Evolutionary conservation across 2,797 vertebrate species (phyloP).

Genomic region (Arrhamphus sclerolepis): DNA sequence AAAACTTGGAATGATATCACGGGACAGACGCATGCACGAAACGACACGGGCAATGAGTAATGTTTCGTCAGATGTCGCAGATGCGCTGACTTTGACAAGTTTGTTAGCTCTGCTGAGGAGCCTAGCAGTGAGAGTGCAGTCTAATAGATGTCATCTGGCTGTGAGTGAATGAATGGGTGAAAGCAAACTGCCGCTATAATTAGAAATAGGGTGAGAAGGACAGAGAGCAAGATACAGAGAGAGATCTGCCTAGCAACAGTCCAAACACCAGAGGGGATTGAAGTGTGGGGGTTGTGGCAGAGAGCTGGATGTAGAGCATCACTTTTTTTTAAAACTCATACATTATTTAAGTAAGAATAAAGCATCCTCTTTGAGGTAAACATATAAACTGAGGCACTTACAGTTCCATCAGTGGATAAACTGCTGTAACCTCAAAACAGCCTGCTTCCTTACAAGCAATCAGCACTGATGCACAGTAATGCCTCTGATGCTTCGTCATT

Average conservation of each 20-base stretch:
- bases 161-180: conserved; percentile 32
- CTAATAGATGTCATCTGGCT: conserved; percentile 37
- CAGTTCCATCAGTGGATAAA: conserved; percentile 10
- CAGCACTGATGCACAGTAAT: too few relatives aligned
- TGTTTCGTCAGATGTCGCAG: too few relatives aligned
- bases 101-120: conserved; percentile 11
- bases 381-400: conserved; percentile 16
- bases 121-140: conserved; percentile 8
- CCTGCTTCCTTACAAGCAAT: too few relatives aligned
- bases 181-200: conserved; percentile 51
- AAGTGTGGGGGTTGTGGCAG: conserved; percentile 34
- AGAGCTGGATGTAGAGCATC: conserved; percentile 32
- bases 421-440: background rate
- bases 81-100: conserved; percentile 10
- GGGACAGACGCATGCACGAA: too few relatives aligned
- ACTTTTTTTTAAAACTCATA: conserved; percentile 20
- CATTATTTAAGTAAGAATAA: conserved; percentile 40
- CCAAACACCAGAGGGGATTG: conserved; percentile 53
- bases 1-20: too few relatives aligned
- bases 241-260: conserved; percentile 75
- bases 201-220: conserved; percentile 57
- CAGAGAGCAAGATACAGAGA: conserved; percentile 23
- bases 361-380: conserved; percentile 12
- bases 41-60: too few relatives aligned
- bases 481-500: too few relatives aligned